Evolutionary conservation across 2,797 vertebrate genomes (phyloP), one percentile per base, ranked within the genome.

Genomic region (Neopelma chrysocephalum): DNA sequence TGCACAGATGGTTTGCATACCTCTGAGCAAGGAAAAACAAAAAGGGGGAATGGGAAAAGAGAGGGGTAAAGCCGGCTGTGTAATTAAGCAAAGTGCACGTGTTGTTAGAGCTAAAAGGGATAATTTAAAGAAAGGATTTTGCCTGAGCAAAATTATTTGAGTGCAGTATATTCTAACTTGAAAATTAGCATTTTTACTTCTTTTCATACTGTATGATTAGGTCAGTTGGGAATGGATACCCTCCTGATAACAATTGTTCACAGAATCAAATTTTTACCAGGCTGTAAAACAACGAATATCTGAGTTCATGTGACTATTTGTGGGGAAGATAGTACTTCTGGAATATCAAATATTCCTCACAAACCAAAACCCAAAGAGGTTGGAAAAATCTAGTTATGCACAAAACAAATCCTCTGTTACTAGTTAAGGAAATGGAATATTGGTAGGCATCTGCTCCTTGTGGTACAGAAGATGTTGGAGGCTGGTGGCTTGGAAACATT

Each of bases 1-100:
- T 73, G 80, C 75, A 78, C 80, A 96, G 94, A 94, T 93, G 91
- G 70, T 71, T 90, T 80, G 20, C 56, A 20, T 89, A 38, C 56
- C 82, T 95, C 79, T 81, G 79, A 92, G 89, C 91, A 82, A 86
- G 82, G 40, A 26, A 77, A 75, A 56, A 4, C 51, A n/a, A 21
- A 47, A 71, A 34, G 10, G 31, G 69, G 69, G 15, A 77, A 40
- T 58, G 36, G 45, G 36, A 32, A 32, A 87, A 65, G 47, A 71
- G 57, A 47, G 34, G 25, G 16, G 51, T 56, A 43, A 72, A 87
- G n/a, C 51, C 36, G 62, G 19, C 38, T 42, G 32, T 47, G 26
- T 79, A 65, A 76, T 75, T 54, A 81, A 89, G 62, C 50, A 62
- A 84, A 76, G 14, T 17, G 6, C n/a, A 48, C 0, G 0, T 71